Evolutionary conservation across 2,113 vertebrate species (phyloP), one percentile per base, ranked within the genome.

Genomic region (Tetraodon nigroviridis): DNA sequence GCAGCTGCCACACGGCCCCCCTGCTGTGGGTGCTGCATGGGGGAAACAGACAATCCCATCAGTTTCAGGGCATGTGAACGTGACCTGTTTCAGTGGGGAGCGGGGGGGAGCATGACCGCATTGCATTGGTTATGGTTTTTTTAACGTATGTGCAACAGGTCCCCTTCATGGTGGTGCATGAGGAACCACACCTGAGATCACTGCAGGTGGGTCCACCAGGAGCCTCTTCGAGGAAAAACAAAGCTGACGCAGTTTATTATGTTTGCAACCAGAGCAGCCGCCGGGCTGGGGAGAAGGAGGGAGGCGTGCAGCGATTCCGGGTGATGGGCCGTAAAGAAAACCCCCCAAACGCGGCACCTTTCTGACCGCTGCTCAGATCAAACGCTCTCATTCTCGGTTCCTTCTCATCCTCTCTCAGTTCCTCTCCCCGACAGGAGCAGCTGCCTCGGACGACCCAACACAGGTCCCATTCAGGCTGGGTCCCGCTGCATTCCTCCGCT

Each of bases 171-270:
- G 48, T 17, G 20, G 61, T 57, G 44, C 66, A 49, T 17, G 27
- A 64, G 55, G 24, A 41, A 44, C 50, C 56, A 40, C 56, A 61
- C 51, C 57, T 51, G 4, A 69, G 52, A 69, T 29, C 68, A 49
- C 61, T 54, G 24, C 22, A 45, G 29, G 15, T 45, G 24, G 52
- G 56, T 81, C 68, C 67, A 61, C 55, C 19, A 44, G 46, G 64
- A 61, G 58, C 58, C 59, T 73, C 55, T 65, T 61, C 5, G 17
- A 64, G 51, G 57, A 54, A 67, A 83, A 82, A 78, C 76, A 84
- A 82, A 85, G 73, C 76, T 87, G 79, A 81, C 58, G 75, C 59
- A 85, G 79, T 41, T 56, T 53, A 24, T 59, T 49, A 42, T 64
- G 50, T 68, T 79, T 82, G 45, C 15, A 45, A 45, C 48, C 18